Evolutionary conservation across 2,113 vertebrate genomes (phyloP), one percentile per base, ranked within the genome.

Genomic region (Patagioenas fasciata): DNA sequence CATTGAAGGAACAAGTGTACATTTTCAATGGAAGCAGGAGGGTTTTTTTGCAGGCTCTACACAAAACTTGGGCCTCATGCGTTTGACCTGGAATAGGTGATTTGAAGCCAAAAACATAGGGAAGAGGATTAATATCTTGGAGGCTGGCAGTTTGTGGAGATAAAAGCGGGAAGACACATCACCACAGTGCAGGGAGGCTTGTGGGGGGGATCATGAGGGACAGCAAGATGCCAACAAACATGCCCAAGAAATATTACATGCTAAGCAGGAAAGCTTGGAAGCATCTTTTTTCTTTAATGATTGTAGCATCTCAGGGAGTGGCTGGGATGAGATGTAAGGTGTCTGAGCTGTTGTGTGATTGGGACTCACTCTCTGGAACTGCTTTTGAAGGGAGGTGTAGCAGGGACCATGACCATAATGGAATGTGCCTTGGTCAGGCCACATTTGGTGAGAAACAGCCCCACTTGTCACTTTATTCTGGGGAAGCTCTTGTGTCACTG

Each of bases 341-440:
- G 67, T 5, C 69, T 77, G 40, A 20, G 5, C 44, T 1, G 0
- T 71, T 58, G 20, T 48, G 40, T 34, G 28, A 64, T 47, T 85
- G 69, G 70, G 73, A 42, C 32, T 42, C 16, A 5, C 10, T 7
- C 7, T 18, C 28, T 92, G 96, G 64, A 93, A 61, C 65, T 21
- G 15, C 80, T 96, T 96, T 88, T 84, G 92, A 74, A 78, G 36
- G 29, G 79, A 81, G 80, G 64, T 83, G 54, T 40, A 75, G 19
- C 44, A 47, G 44, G 18, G 44, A 47, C 44, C 44, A 47, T 47
- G 18, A 19, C 42, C 61, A 4, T 38, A 66, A 5, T 0, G 31
- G 50, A 58, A 15, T 19, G 31, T 21, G 2, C 0, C 0, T 40
- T 83, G 47, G 25, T 42, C 0, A 1, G 64, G 50, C 36, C 32